Conservation (phyloP, 64 coral and sea anemone species). For the Astreopora myriophthalma region DNA sequence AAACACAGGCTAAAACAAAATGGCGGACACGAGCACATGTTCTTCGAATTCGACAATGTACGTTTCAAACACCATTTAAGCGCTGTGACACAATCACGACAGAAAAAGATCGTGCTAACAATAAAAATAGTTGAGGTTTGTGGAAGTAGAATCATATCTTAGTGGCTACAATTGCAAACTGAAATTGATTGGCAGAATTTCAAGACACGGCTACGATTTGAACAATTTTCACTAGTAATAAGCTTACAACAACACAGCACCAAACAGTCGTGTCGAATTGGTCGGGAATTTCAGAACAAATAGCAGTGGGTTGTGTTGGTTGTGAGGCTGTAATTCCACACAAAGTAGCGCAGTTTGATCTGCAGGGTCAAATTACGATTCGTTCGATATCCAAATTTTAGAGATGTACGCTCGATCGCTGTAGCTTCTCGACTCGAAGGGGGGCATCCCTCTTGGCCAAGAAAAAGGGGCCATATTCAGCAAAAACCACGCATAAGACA, state of each 20-base stretch:
- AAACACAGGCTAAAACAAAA: constrained; percentile 8
- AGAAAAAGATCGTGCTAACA: not conserved
- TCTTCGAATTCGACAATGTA: not conserved
- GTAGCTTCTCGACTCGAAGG: not conserved
- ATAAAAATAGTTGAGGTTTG: not conserved
- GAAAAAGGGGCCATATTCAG: not conserved
- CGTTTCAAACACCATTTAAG: not conserved
- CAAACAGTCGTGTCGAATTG: not conserved
- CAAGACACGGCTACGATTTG: not conserved
- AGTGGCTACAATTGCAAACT: not conserved
- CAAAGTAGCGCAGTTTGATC: not conserved
- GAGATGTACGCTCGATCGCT: not conserved
- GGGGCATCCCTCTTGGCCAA: not conserved
- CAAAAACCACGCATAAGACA: not conserved
- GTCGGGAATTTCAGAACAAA: not conserved
- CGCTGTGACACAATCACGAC: not conserved
- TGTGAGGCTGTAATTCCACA: not conserved
- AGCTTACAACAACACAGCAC: not conserved
- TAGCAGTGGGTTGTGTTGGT: not conserved
- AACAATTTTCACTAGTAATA: not conserved
- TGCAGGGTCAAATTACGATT: constrained; percentile 28
- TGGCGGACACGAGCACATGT: constrained; percentile 52
- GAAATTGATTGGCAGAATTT: not conserved
- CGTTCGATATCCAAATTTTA: not conserved
- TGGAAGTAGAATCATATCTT: not conserved